phyloP scores from a whole-genome alignment of 1,140 invertebrate species.

The Zelostemma sp. region DNA sequence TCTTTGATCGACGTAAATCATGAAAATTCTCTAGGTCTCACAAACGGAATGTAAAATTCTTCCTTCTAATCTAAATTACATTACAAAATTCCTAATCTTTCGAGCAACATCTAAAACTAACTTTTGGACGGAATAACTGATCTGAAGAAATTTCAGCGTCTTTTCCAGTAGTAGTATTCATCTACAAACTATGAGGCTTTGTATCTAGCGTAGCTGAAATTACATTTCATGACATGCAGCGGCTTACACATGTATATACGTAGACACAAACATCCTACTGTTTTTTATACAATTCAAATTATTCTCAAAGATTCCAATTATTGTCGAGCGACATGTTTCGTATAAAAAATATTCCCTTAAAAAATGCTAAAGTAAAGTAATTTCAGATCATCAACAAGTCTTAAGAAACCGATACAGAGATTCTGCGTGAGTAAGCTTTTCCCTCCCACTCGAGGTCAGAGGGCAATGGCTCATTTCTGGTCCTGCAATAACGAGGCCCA shows the following conservation, averaged over 20 bases:
- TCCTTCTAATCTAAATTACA: too few species aligned
- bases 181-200: constrained; percentile 22
- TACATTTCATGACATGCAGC: constrained; percentile 24
- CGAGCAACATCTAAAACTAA: constrained; percentile 22
- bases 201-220: not conserved
- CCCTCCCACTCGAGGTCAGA: constrained; percentile 73
- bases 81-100: not conserved
- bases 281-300: too few species aligned
- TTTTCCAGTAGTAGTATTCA: constrained; percentile 17
- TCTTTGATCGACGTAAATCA: too few species aligned
- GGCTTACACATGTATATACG: constrained; percentile 5
- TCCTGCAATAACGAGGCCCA: constrained; percentile 76
- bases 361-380: too few species aligned
- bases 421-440: constrained; percentile 75
- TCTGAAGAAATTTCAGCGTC: constrained; percentile 12
- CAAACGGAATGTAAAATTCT: too few species aligned
- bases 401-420: constrained; percentile 67
- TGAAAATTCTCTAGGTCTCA: not conserved
- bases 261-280: not conserved
- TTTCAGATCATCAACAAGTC: not conserved
- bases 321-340: too few species aligned
- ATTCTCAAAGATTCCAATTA: not conserved
- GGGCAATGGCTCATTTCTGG: constrained; percentile 76
- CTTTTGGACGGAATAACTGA: constrained; percentile 43
- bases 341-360: too few species aligned